Percentiles rank a stretch among this genome's conserved stretches.
These are phyloP conservation scores for Scaptomyza flava DNA, from an alignment of 2,888 invertebrate genomes.

Conservation along the genomic window DNA sequence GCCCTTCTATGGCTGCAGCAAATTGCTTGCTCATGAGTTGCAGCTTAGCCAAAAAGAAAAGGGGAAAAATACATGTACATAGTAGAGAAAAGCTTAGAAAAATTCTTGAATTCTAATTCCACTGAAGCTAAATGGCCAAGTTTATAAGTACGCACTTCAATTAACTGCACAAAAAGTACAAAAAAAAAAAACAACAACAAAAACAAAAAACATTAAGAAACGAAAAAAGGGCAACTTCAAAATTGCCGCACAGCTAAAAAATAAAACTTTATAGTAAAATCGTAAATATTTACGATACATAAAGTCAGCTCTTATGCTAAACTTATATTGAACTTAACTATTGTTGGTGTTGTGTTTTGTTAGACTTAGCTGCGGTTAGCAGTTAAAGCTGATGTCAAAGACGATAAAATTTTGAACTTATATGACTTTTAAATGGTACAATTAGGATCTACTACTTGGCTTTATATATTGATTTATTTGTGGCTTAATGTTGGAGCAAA, in stretches of 20 bases:
- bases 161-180: constrained; percentile 57
- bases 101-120: constrained; percentile 18
- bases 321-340: constrained; percentile 40
- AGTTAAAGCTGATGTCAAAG: constrained; percentile 22
- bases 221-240: constrained; percentile 27
- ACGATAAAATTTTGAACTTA: constrained; percentile 64
- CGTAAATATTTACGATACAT: constrained; percentile 59
- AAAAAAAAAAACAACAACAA: background rate
- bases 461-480: constrained; percentile 46
- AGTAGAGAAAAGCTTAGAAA: constrained; percentile 23
- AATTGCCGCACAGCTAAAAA: constrained; percentile 26
- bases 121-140: constrained; percentile 41
- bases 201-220: constrained; percentile 1
- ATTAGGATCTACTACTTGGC: constrained; percentile 51
- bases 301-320: constrained; percentile 36
- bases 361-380: constrained; percentile 38
- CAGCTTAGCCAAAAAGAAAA: constrained; percentile 39
- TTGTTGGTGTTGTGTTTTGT: constrained; percentile 13
- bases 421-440: constrained; percentile 65
- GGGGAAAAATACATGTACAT: constrained; percentile 2
- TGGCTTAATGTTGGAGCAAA: background rate
- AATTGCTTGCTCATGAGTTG: constrained; percentile 46
- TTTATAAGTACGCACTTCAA: constrained; percentile 69
- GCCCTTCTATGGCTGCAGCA: constrained; percentile 32
- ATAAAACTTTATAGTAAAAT: constrained; percentile 61